These are phyloP conservation scores for Archips crataeganus DNA, from an alignment of 2,888 invertebrate species.

Conservation along the genomic window DNA sequence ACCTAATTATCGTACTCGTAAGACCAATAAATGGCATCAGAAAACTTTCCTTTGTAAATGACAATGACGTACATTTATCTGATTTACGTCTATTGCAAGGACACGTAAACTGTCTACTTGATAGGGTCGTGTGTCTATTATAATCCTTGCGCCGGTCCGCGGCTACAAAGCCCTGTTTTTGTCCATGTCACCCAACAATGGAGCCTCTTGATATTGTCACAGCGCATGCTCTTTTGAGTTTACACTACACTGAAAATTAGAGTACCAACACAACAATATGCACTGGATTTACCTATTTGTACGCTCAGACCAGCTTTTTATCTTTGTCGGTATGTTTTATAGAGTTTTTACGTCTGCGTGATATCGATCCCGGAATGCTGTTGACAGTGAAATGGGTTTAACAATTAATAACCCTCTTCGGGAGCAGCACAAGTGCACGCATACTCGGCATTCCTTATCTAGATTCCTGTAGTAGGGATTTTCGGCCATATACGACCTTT, in stretches of 20 bases:
- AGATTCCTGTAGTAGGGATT: slow-evolving; percentile 39
- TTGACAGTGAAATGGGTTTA: slow-evolving; percentile 84
- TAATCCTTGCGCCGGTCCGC: slow-evolving; percentile 59
- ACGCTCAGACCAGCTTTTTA: slow-evolving; percentile 62
- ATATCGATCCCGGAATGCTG: slow-evolving; percentile 79
- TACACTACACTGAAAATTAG: slow-evolving; percentile 83
- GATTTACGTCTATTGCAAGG: slow-evolving; percentile 37
- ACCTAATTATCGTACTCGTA: slow-evolving; percentile 36
- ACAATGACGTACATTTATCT: slow-evolving; percentile 38
- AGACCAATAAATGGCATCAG: slow-evolving; percentile 35
- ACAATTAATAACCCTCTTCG: slow-evolving; percentile 82
- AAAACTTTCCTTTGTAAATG: slow-evolving; percentile 31
- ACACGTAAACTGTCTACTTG: slow-evolving; percentile 66
- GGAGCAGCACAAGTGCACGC: slow-evolving; percentile 62
- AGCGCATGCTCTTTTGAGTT: slow-evolving; percentile 77
- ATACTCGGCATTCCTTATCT: slow-evolving; percentile 62
- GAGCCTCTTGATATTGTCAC: slow-evolving; percentile 71
- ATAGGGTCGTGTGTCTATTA: slow-evolving; percentile 64
- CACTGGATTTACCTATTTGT: slow-evolving; percentile 71
- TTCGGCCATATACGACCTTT: slow-evolving; percentile 45
- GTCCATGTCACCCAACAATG: slow-evolving; percentile 69
- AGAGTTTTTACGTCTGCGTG: slow-evolving; percentile 68
- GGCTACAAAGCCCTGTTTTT: slow-evolving; percentile 74
- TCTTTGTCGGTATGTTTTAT: slow-evolving; percentile 74
- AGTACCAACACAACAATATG: slow-evolving; percentile 77